Evolutionary conservation across 2,113 vertebrate genomes (phyloP), one percentile per base, ranked within the genome.

Genomic region (Amblyopsis rosae): DNA sequence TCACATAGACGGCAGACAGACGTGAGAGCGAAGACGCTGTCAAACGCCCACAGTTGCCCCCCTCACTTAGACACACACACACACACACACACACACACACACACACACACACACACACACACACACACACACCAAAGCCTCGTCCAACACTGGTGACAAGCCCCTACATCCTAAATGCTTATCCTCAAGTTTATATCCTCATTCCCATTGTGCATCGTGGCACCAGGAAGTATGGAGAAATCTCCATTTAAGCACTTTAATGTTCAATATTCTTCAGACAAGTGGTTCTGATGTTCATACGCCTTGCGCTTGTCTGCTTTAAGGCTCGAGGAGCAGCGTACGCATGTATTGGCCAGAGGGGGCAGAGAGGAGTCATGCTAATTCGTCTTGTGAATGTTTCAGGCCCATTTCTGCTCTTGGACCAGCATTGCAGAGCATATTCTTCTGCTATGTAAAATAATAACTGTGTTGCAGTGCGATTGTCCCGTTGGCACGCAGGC

Each of bases 381-480:
- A 26, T 26, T 26, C n/a, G n/a, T n/a, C n/a, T n/a, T n/a, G n/a
- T n/a, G n/a, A n/a, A n/a, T n/a, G n/a, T n/a, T n/a, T n/a, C 26
- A 26, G 26, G 26, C 26, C 26, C 26, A 26, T 26, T 26, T 26
- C 26, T 26, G 26, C 26, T 26, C 26, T 26, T 26, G 26, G 1
- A 26, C 26, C 26, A 26, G 26, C 26, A 2, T 26, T 26, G 26
- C 3, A 26, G 26, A 26, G 26, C 26, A 26, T 26, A 26, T 26
- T 26, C 26, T 26, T 26, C 26, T 82, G 61, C 83, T 80, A 77
- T 81, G 69, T 75, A 78, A 87, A 80, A 8, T 79, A 51, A 45
- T 47, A 72, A 82, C 73, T 85, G 83, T 69, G 89, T 70, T 79
- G 81, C 84, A 85, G 79, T 48, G 63, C 55, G 60, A 71, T 76